phyloP scores from a whole-genome alignment of 2,113 vertebrate genomes.

The Polyodon spathula region DNA sequence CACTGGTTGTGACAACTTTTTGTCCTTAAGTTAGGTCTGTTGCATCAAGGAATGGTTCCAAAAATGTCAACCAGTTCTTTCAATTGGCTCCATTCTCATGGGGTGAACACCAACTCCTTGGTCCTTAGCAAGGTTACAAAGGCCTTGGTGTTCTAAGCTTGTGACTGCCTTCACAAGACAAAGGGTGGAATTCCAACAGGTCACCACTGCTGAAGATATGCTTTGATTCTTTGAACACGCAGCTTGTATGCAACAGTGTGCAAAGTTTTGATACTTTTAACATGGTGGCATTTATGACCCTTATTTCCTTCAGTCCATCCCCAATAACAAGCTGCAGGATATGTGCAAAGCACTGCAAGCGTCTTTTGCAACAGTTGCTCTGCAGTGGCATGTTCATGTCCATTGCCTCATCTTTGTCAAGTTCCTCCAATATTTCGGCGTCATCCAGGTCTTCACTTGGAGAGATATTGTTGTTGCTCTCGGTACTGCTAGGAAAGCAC shows the following conservation, averaged over 20 bases:
- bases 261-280: conserved; percentile 15
- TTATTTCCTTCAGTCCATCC: conserved; percentile 16
- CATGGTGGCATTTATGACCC: not conserved
- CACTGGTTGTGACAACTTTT: conserved; percentile 12
- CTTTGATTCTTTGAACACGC: conserved; percentile 12
- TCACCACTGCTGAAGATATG: conserved; percentile 11
- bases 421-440: conserved; percentile 6
- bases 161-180: conserved; percentile 11
- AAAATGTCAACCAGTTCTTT: conserved; percentile 16
- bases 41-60: conserved; percentile 18
- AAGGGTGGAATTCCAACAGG: conserved; percentile 15
- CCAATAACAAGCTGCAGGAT: conserved; percentile 9
- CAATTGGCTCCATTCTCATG: conserved; percentile 16
- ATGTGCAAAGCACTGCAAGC: conserved; percentile 15
- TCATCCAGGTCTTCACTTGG: conserved; percentile 11
- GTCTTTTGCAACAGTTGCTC: not conserved
- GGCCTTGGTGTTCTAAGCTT: not conserved
- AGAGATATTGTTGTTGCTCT: not conserved
- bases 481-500: conserved; percentile 5
- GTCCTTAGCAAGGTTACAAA: not conserved
- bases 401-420: not conserved
- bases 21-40: conserved; percentile 17
- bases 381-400: not conserved
- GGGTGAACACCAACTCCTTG: conserved; percentile 10
- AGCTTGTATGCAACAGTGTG: conserved; percentile 17